Percentiles rank a stretch among this genome's conserved stretches.
phyloP scores from a whole-genome alignment of 2,113 vertebrate species.

The Polypterus bichir region DNA sequence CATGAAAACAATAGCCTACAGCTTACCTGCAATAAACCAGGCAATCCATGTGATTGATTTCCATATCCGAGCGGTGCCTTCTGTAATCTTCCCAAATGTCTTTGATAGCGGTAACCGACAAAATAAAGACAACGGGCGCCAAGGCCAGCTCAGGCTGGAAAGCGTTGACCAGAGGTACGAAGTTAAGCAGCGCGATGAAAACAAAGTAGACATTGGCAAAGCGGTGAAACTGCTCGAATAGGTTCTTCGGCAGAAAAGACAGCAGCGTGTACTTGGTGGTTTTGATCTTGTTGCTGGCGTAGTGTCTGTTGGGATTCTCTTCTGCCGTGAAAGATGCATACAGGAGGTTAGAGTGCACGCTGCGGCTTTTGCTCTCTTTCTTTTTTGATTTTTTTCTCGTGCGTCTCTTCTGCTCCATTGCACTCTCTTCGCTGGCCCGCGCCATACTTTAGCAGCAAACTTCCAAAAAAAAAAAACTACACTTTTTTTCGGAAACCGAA shows the following conservation, averaged over 20 bases:
- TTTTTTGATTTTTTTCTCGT: constrained; percentile 54
- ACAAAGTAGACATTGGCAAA: constrained; percentile 96
- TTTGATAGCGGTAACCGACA: constrained; percentile 88
- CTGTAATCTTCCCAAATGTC: constrained; percentile 96
- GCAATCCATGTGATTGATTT: constrained; percentile 93
- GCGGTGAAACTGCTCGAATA: constrained; percentile 92
- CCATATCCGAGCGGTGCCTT: constrained; percentile 78
- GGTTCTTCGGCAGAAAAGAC: constrained; percentile 92
- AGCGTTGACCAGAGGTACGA: constrained; percentile 78
- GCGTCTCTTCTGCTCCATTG: constrained; percentile 39
- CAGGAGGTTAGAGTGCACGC: constrained; percentile 60
- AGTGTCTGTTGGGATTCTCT: constrained; percentile 45
- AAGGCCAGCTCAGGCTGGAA: constrained; percentile 87
- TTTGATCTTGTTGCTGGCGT: constrained; percentile 79
- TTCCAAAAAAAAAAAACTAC: constrained; percentile 31
- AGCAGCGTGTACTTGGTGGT: constrained; percentile 90
- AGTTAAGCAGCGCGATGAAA: constrained; percentile 87
- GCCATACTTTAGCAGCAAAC: constrained; percentile 50
- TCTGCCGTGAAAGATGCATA: constrained; percentile 40
- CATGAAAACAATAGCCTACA: constrained; percentile 3
- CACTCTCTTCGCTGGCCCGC: constrained; percentile 38
- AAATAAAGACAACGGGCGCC: constrained; percentile 84
- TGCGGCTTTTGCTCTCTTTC: constrained; percentile 54
- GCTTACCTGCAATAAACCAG: constrained; percentile 84
- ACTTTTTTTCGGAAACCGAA: constrained; percentile 11